Percentiles rank a stretch among this genome's conserved stretches.
Evolutionary conservation across 2,888 invertebrate species (phyloP).

Genomic region (Nemotelus nigrinus): DNA sequence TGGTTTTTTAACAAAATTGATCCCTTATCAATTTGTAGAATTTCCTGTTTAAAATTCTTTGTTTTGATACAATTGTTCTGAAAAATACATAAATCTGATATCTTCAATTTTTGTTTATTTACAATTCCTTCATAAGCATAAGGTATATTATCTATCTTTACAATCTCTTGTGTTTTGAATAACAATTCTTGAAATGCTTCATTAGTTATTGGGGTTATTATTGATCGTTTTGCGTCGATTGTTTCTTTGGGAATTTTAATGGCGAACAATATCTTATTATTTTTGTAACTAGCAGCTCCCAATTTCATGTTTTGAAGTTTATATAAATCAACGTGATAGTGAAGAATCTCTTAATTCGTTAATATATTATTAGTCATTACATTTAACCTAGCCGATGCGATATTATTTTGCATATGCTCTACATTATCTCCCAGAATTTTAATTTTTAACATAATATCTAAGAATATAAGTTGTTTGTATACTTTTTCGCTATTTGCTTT

Average conservation of each 20-base stretch:
- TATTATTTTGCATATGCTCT: slow-evolving; percentile 2
- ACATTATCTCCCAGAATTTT: slow-evolving; percentile 42
- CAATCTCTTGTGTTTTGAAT: slow-evolving; percentile 26
- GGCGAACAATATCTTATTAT: slow-evolving; percentile 42
- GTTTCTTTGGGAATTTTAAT: slow-evolving; percentile 41
- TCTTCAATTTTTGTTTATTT: slow-evolving; percentile 16
- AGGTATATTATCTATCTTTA: not conserved
- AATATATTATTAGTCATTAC: slow-evolving; percentile 43
- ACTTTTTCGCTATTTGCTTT: slow-evolving; percentile 3
- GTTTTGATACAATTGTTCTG: slow-evolving; percentile 22
- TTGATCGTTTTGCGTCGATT: not conserved
- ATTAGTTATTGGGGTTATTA: slow-evolving; percentile 15
- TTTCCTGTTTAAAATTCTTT: slow-evolving; percentile 1
- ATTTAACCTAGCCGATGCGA: slow-evolving; percentile 35
- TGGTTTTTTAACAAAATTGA: slow-evolving; percentile 27
- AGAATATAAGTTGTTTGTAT: slow-evolving; percentile 8
- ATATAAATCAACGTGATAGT: slow-evolving; percentile 40
- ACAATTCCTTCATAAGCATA: slow-evolving; percentile 5
- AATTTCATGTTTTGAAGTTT: slow-evolving; percentile 41
- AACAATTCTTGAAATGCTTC: slow-evolving; percentile 4
- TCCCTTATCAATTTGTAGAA: not conserved
- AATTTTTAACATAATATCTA: slow-evolving; percentile 16
- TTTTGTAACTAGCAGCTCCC: slow-evolving; percentile 33
- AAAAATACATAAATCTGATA: slow-evolving; percentile 2
- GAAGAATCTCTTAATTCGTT: slow-evolving; percentile 41